Evolutionary conservation across 2,888 invertebrate species (phyloP), one percentile per base, ranked within the genome.

Genomic region (Drosophila fungiperda): DNA sequence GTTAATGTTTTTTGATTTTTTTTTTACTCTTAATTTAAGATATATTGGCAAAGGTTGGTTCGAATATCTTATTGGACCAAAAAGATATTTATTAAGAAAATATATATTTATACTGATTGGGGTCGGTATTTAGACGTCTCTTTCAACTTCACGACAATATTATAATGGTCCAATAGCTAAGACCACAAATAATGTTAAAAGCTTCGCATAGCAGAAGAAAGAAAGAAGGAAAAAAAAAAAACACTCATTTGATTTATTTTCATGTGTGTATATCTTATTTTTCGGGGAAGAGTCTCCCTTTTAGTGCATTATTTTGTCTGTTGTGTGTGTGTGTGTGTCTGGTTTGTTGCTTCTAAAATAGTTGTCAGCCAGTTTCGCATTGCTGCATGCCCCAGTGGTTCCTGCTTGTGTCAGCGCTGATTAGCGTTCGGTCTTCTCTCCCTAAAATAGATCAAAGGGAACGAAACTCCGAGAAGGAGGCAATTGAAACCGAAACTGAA

Each of bases 371-470:
- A 26, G 58, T 63, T 66, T 45, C n/a, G 42, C 68, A 42, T 61
- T 23, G 33, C 36, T 12, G 36, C 26, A 45, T 32, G 42, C 38
- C 57, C 60, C 63, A 55, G 40, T 26, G 50, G 60, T 33, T 29
- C 12, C 49, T 9, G n/a, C 29, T 54, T 45, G 42, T 48, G 50
- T 48, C 36, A 26, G 50, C 5, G 32, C 20, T 60, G 57, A 53
- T 60, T 65, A 65, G 54, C 59, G 15, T 26, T 52, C 29, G 49
- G 38, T 54, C 17, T 12, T 29, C 36, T 20, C 50, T 40, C 7
- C 40, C 59, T 15, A 49, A 71, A 75, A 71, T 76, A 75, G 76
- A 76, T 76, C 76, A 76, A 76, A 75, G 71, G 62, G 33, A 35
- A 49, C 58, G 29, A 40, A 40, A 55, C 55, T 40, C 38, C 4